These are phyloP conservation scores for Beris chalybata DNA, from an alignment of 2,888 invertebrate genomes.

Conservation along the genomic window DNA sequence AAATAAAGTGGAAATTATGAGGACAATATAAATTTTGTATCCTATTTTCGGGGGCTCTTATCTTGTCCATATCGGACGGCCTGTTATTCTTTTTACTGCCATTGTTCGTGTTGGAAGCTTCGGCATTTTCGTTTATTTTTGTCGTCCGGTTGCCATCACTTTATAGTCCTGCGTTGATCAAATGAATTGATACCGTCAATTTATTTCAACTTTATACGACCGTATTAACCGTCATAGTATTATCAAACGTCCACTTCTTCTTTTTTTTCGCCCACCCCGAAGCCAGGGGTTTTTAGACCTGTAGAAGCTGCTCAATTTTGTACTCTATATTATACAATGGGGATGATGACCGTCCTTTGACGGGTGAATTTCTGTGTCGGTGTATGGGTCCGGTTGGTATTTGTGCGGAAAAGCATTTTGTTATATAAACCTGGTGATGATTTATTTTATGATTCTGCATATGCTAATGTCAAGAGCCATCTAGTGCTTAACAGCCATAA, in stretches of 20 bases:
- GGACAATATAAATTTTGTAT: slow-evolving; percentile 18
- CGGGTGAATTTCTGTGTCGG: too few relatives aligned
- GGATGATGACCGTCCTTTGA: too few relatives aligned
- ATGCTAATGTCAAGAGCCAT: slow-evolving; percentile 39
- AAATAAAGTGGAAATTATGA: slow-evolving; percentile 37
- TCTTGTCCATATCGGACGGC: slow-evolving; percentile 1
- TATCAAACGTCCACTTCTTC: background rate
- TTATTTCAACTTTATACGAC: slow-evolving; percentile 34
- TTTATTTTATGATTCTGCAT: slow-evolving; percentile 38
- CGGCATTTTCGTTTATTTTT: slow-evolving; percentile 18
- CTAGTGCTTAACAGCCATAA: slow-evolving; percentile 39
- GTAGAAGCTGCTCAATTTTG: too few relatives aligned
- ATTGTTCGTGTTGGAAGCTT: slow-evolving; percentile 3
- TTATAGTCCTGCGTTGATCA: slow-evolving; percentile 30
- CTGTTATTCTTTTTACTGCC: slow-evolving; percentile 4
- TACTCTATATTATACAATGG: too few relatives aligned
- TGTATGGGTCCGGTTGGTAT: too few relatives aligned
- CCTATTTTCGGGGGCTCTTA: slow-evolving; percentile 2
- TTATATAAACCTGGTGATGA: slow-evolving; percentile 31
- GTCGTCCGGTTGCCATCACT: slow-evolving; percentile 18
- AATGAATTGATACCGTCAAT: slow-evolving; percentile 36
- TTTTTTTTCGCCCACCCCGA: too few relatives aligned
- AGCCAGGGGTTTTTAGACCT: too few relatives aligned
- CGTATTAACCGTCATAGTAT: slow-evolving; percentile 21
- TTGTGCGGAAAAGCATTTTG: too few relatives aligned